A percentile compares a stretch with the other conserved stretches of the same genome.
phyloP scores from a whole-genome alignment of 1,140 invertebrate genomes.

The Temnothorax nylanderi region DNA sequence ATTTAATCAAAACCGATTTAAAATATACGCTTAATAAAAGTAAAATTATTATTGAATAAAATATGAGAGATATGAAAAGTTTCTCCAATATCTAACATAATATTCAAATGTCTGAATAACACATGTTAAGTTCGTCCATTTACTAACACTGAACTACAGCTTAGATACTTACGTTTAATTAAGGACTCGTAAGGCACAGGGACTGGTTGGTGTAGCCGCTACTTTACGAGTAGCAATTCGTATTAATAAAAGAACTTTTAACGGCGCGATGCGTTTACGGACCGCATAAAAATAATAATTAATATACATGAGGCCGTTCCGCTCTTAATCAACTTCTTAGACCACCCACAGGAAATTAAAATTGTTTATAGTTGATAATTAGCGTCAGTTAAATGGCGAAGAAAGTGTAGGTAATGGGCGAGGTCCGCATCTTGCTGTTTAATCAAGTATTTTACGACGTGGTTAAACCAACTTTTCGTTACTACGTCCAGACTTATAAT shows the following conservation, averaged over 20 bases:
- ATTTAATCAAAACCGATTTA: not conserved
- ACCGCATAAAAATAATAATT: conserved; percentile 75
- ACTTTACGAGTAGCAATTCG: conserved; percentile 77
- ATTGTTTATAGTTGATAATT: conserved; percentile 79
- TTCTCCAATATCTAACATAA: not conserved
- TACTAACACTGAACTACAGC: conserved; percentile 40
- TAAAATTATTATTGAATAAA: conserved; percentile 4
- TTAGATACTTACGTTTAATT: conserved; percentile 73
- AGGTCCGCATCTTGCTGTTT: conserved; percentile 53
- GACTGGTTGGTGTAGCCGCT: conserved; percentile 10
- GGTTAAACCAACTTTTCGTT: conserved; percentile 67
- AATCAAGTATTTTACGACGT: conserved; percentile 70
- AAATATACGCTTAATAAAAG: not conserved
- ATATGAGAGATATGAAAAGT: not conserved
- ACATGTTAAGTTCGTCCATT: not conserved
- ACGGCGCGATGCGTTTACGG: conserved; percentile 61
- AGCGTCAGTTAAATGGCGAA: conserved; percentile 68
- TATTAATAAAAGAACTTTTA: conserved; percentile 81
- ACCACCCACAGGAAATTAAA: conserved; percentile 75
- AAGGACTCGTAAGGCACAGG: conserved; percentile 62
- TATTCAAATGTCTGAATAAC: not conserved
- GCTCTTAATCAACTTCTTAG: conserved; percentile 75
- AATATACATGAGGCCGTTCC: conserved; percentile 70
- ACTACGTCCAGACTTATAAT: conserved; percentile 45
- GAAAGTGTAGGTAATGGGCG: conserved; percentile 48